Base-by-base conservation (phyloP, 2,888 invertebrate genomes). In the Actias luna region DNA sequence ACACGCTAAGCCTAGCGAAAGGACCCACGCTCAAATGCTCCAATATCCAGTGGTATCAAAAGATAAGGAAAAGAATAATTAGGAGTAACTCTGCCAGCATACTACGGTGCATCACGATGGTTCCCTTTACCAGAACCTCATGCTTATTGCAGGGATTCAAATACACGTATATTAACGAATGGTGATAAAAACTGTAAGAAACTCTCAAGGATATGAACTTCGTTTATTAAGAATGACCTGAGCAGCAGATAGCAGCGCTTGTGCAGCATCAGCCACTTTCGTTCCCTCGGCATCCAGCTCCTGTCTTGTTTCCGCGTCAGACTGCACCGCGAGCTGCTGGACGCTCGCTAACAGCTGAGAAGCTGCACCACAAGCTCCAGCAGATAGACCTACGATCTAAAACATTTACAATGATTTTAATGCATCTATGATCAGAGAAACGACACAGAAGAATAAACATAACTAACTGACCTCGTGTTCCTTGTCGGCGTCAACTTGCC, bases 321-420 rank as follows among this genome's bases (percentile, higher is more conserved):
- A 63, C 16, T 52, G 61, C n/a, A 71, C 67, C 0, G 73, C 69
- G n/a, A 78, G 64, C 16, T 69, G 71, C 0, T 74, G 71, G 39
- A 77, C 74, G 0, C 72, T 63, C 0, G 70, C 68, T 57, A 78
- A 55, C 66, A 80, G 65, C 46, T 75, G 67, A 0, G 76, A 76
- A 67, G 69, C 16, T 71, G 58, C 31, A 16, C 39, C 55, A 25
- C 60, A 46, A 16, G 64, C 64, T 8, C 29, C 58, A 3, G 61
- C 29, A 10, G 61, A 27, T 10, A 64, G 36, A 5, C 61, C 61
- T 55, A 39, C 31, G 52, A 64, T 65, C 67, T 66, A 16, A 10
- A 42, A 29, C 3, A 27, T 1, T 25, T 27, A 27, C 8, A 50
- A 7, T 50, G 22, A 50, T 25, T 12, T 2, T 22, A 5, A 42